Evolutionary conservation across 1,140 invertebrate species (phyloP).

Genomic region (Dreissena rostriformis): DNA sequence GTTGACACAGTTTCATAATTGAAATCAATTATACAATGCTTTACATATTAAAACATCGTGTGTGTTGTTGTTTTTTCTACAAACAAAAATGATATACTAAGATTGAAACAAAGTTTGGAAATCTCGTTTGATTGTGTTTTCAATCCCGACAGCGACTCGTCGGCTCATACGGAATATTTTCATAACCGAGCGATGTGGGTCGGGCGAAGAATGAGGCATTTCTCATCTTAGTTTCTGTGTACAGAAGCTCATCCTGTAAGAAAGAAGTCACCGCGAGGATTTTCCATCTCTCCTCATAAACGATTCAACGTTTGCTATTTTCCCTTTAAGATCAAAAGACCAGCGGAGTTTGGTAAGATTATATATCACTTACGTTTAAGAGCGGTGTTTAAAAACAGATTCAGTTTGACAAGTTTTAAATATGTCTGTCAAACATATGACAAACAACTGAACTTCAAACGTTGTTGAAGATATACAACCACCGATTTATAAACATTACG

Average conservation of each 20-base stretch:
- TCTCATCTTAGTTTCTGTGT: conserved; percentile 1
- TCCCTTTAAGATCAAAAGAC: conserved; percentile 46
- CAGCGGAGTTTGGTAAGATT: conserved; percentile 21
- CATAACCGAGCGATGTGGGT: too few relatives aligned
- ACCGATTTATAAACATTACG: conserved; percentile 54
- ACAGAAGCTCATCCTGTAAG: conserved; percentile 9
- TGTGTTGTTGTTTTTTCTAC: too few relatives aligned
- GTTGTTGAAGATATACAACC: conserved; percentile 21
- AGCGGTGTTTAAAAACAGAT: conserved; percentile 54
- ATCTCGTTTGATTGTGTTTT: too few relatives aligned
- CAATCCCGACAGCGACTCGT: too few relatives aligned
- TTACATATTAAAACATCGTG: too few relatives aligned
- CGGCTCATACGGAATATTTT: too few relatives aligned
- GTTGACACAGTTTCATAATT: too few relatives aligned
- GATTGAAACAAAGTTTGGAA: too few relatives aligned
- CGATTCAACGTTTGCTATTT: conserved; percentile 32
- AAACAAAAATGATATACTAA: too few relatives aligned
- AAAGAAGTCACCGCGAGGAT: conserved; percentile 29
- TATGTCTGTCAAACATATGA: conserved; percentile 54
- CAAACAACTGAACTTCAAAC: conserved; percentile 48
- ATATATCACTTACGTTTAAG: conserved; percentile 55
- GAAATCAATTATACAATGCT: too few relatives aligned
- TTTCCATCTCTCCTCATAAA: conserved; percentile 12
- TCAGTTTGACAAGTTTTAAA: conserved; percentile 52
- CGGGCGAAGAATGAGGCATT: too few relatives aligned